Evolutionary conservation across 2,797 vertebrate species (phyloP).

Genomic region (Yasuhikotakia modesta): DNA sequence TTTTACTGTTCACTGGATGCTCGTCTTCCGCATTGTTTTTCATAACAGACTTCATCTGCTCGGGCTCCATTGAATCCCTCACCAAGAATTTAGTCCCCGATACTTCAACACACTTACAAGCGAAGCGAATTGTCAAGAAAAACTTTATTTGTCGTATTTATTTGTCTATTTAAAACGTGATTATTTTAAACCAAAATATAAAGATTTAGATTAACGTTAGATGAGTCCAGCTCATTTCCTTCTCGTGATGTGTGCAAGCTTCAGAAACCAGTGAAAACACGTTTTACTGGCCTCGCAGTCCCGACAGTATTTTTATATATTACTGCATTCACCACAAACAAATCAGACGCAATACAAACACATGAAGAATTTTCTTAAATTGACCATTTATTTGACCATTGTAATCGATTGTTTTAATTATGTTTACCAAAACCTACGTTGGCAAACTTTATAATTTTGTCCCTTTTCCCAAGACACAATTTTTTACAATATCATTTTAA

Average conservation of each 20-base stretch:
- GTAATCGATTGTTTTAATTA: background rate
- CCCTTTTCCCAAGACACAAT: background rate
- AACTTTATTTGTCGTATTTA: conserved; percentile 50
- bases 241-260: conserved; percentile 68
- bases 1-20: conserved; percentile 62
- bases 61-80: conserved; percentile 62
- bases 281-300: conserved; percentile 88
- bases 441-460: background rate
- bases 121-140: conserved; percentile 49
- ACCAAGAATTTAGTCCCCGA: conserved; percentile 62
- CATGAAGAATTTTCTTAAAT: background rate
- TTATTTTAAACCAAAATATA: conserved; percentile 27
- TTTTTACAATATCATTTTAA: no score
- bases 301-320: conserved; percentile 73
- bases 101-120: conserved; percentile 56
- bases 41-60: conserved; percentile 71
- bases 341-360: conserved; percentile 9
- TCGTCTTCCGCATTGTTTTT: conserved; percentile 74
- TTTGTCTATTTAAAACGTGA: conserved; percentile 48
- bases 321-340: conserved; percentile 66
- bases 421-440: conserved; percentile 1
- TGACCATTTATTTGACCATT: background rate
- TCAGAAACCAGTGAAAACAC: conserved; percentile 80
- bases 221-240: conserved; percentile 38
- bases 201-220: conserved; percentile 34